Evolutionary conservation across 2,797 vertebrate genomes (phyloP), one percentile per base, ranked within the genome.

Genomic region (Aratinga solstitialis): DNA sequence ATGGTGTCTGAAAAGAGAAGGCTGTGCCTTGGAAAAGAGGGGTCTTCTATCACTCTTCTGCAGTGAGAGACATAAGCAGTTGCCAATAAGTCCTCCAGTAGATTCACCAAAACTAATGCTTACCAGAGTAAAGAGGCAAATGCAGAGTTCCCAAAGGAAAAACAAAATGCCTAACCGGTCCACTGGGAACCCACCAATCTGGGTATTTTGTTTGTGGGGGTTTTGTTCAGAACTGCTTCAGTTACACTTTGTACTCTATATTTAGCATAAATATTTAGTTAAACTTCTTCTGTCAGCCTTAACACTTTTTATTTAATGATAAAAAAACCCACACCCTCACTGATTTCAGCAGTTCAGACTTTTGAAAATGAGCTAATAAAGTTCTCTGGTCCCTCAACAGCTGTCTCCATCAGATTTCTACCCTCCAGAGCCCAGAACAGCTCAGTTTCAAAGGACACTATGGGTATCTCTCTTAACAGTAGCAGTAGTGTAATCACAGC

Each of bases 261-360:
- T 79, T 68, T 74, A 95, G 78, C 48, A 93, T 47, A 81, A 93
- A 78, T 69, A 87, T 77, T 94, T 77, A 94, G 89, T 67, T 95
- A 82, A 67, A 75, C 62, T 85, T 78, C 45, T 87, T 89, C 79
- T 47, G 56, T 84, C 95, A 87, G 75, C 72, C 11, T 51, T 75
- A 96, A 92, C 75, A 87, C 24, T 71, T 88, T 73, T 89, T 77
- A 84, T 73, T 66, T 87, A 74, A 79, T 73, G 53, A 77, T 77
- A 76, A 78, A 72, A 72, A 20, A 13, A n/a, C 27, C 48, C 10
- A 13, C 7, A 77, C 5, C 62, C 4, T 38, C 59, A 81, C 10
- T 11, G 58, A 83, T 91, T 96, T 96, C 84, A 93, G 72, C 82
- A 93, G 90, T 94, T 94, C 87, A 90, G 73, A 61, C 63, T 95